Base-by-base conservation (phyloP, 2,888 invertebrate genomes). In the Busseola fusca region DNA sequence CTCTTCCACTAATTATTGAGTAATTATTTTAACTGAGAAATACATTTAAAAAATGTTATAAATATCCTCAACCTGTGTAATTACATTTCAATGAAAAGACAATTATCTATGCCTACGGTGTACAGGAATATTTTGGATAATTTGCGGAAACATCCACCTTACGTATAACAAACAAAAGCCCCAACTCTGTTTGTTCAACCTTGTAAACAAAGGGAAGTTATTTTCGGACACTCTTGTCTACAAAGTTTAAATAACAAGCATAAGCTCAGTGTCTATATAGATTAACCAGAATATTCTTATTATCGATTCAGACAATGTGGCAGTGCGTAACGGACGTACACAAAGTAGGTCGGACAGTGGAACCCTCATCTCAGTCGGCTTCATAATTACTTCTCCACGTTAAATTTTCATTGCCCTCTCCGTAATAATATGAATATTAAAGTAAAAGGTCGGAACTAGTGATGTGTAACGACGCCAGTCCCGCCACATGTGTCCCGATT, bases 361-460 rank as follows among this genome's bases (percentile, higher is more conserved):
- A 64, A 80, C 79, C 84, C 85, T 78, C 75, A 71, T 79, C 78
- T 72, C 76, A 78, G 76, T 80, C 83, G 78, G 78, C 74, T 83
- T 78, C 83, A 85, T 85, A 85, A 85, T 85, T 85, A 85, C 85
- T 77, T 75, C 79, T 74, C 76, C 63, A 64, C 78, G 81, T 85
- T 85, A 85, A 81, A 85, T 84, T 85, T 85, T 84, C 81, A 85
- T 85, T 85, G 85, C 82, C 79, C 80, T 68, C 84, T 74, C 73
- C 74, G 78, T 82, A 85, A 85, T 85, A 85, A 83, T 85, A 85
- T 85, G 85, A 85, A 85, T 85, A 85, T 84, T 85, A 84, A 84
- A 84, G 85, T 79, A 80, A 81, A 85, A 81, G 85, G 81, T 81
- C 74, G 72, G 77, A 81, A 77, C 84, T 84, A 85, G 85, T 85